These are phyloP conservation scores for Microcebus murinus DNA, from an alignment of 2,113 vertebrate genomes.

Conservation along the genomic window DNA sequence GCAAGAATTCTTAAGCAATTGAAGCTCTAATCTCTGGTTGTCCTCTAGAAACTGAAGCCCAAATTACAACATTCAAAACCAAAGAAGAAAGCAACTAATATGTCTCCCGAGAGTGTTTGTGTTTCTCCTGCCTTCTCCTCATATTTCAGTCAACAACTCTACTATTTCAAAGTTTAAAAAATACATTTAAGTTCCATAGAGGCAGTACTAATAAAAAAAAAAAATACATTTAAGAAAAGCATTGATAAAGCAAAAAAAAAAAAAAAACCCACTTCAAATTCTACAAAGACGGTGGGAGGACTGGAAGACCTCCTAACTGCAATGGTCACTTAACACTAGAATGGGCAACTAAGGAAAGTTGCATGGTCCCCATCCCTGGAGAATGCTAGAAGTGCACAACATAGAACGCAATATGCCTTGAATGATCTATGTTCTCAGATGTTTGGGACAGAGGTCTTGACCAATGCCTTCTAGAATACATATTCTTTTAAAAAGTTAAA, in stretches of 20 bases:
- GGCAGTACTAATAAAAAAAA: too few relatives aligned
- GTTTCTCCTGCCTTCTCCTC: conserved; percentile 20
- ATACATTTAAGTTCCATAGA: background rate
- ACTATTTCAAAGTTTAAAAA: background rate
- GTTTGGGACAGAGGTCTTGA: background rate
- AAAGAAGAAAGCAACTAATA: background rate
- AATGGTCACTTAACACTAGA: background rate
- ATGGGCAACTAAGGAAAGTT: background rate
- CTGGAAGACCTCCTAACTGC: background rate
- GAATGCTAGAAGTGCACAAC: background rate
- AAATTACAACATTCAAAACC: background rate
- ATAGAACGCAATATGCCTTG: background rate
- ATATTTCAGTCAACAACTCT: background rate
- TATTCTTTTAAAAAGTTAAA: conserved; percentile 10
- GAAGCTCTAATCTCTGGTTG: background rate
- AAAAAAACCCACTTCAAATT: background rate
- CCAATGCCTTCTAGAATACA: background rate
- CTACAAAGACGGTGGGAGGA: background rate
- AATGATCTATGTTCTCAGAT: background rate
- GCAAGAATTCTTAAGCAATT: conserved; percentile 20
- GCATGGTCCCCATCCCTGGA: background rate
- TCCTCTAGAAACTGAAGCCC: background rate
- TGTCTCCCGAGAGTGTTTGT: background rate
- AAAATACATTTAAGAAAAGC: background rate
- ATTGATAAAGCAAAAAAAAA: background rate